A percentile compares a stretch with the other conserved stretches of the same genome.
Conservation (phyloP, 2,797 vertebrate species). For the Chelon labrosus region DNA sequence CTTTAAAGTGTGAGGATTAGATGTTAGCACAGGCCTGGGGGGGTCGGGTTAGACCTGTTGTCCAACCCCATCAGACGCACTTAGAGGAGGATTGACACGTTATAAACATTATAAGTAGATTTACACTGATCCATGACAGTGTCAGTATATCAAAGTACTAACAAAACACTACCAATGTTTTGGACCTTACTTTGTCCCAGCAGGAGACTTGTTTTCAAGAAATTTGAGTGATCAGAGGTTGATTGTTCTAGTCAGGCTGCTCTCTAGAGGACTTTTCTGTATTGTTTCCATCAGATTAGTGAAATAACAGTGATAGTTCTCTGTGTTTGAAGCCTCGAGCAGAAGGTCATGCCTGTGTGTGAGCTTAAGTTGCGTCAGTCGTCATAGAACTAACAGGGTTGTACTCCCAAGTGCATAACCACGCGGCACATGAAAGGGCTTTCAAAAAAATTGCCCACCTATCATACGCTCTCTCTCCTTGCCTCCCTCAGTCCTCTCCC, state of each 20-base stretch:
- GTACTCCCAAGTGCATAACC: neutral
- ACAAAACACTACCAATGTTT: neutral
- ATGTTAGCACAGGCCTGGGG: too few relatives aligned
- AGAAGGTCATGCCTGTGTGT: neutral
- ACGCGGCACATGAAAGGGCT: slow-evolving; percentile 26
- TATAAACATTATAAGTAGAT: too few relatives aligned
- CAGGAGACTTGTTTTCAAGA: slow-evolving; percentile 28
- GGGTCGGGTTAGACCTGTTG: too few relatives aligned
- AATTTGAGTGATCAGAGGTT: slow-evolving; percentile 42
- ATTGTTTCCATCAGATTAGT: neutral
- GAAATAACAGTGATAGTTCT: neutral
- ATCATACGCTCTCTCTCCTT: slow-evolving; percentile 4
- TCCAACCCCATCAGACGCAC: too few relatives aligned
- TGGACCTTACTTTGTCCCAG: slow-evolving; percentile 14
- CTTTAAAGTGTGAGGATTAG: too few relatives aligned
- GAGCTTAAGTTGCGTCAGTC: neutral
- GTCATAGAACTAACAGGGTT: neutral
- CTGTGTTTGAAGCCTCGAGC: neutral
- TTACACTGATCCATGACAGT: too few relatives aligned
- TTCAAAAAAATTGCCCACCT: slow-evolving; percentile 28
- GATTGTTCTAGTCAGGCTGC: slow-evolving; percentile 25
- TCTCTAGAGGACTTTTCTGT: slow-evolving; percentile 36
- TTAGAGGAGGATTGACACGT: too few relatives aligned
- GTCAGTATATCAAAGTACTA: too few relatives aligned
- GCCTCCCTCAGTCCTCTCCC: slow-evolving; percentile 20